Evolutionary conservation across 1,140 invertebrate species (phyloP), one percentile per base, ranked within the genome.

Genomic region (Anagrus nilaparvatae): DNA sequence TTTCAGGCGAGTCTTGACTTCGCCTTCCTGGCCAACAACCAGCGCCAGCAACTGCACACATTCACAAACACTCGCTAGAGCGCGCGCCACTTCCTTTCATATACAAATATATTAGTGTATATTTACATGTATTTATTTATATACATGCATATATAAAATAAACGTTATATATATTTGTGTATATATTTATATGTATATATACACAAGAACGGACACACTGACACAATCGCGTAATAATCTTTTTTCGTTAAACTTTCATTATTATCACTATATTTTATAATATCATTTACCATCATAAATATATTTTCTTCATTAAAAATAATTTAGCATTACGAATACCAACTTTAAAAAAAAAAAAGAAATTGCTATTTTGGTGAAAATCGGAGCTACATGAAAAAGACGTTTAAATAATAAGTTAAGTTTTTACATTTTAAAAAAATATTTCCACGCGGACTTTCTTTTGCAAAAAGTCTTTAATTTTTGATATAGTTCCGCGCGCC

Each of bases 161-260:
- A 46, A 12, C 12, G 21, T 14, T 40, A 38, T 40, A 48, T 17
- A 29, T 44, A 43, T 16, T 42, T 31, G 46, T 48, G 48, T 46
- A 47, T 49, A 44, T 40, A 31, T 30, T 37, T 42, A 23, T 38
- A 48, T 43, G 50, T 36, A 62, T 60, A 62, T 62, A 64, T 64
- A n/a, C 61, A 60, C 59, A 53, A 43, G 36, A 50, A 55, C 53
- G 49, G 52, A 28, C 49, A 52, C 55, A 53, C 60, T 64, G 61
- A 63, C 60, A 64, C 61, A 63, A 55, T 47, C 50, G 39, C 33
- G 18, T 3, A 3, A 28, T 41, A 25, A 10, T 47, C 8, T 41
- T 21, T 35, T 38, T 31, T 14, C 16, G 42, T 35, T 31, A 25
- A 30, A 28, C 17, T 23, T 18, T 24, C 40, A 41, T n/a, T 46